Evolutionary conservation across 2,797 vertebrate species (phyloP).

Genomic region (Botia kubotai): DNA sequence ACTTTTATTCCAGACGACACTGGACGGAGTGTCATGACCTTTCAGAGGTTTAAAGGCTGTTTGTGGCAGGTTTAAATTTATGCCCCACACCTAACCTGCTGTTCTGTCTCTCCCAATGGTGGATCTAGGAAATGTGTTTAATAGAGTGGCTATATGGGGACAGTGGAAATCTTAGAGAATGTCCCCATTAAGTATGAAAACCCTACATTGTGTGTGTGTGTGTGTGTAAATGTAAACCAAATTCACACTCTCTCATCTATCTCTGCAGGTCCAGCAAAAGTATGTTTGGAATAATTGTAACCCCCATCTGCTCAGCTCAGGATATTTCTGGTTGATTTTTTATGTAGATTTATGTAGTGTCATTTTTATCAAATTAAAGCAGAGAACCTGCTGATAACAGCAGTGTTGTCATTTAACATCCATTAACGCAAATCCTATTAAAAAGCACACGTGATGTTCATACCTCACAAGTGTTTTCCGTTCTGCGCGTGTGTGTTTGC

Average conservation of each 20-base stretch:
- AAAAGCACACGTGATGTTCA: not conserved
- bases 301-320: no score
- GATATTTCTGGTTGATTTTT: no score
- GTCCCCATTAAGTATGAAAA: no score
- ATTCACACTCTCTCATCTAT: not conserved
- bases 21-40: constrained; percentile 19
- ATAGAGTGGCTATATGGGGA: not conserved
- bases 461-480: not conserved
- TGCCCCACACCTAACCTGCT: not conserved
- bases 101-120: not conserved
- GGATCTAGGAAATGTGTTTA: not conserved
- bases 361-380: no score
- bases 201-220: not conserved
- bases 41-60: not conserved
- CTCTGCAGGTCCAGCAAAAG: not conserved
- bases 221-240: not conserved
- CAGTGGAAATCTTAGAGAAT: not conserved
- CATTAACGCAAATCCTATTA: not conserved
- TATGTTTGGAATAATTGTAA: not conserved
- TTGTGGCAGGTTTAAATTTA: not conserved
- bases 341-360: no score
- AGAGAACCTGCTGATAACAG: not conserved
- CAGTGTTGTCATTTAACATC: not conserved
- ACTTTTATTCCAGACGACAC: not conserved
- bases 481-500: no score